These are phyloP conservation scores for Stichopus chloronotus DNA, from an alignment of 35 echinoderm and acorn worm species.

Conservation along the genomic window DNA sequence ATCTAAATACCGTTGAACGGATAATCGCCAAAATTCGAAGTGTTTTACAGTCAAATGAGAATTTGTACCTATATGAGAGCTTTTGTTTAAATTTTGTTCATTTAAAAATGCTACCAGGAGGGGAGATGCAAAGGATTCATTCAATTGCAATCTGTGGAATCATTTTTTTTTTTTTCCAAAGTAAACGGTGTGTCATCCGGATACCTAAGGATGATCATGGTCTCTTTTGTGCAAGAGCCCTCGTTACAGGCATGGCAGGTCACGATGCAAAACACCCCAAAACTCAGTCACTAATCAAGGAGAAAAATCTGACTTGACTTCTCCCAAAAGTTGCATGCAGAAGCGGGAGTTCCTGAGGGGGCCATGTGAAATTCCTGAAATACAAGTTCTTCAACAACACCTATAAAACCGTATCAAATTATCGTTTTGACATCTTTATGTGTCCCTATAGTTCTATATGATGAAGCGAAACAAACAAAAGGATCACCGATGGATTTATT, in stretches of 20 bases:
- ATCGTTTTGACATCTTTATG: constrained; percentile 9
- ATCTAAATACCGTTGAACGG: neutral
- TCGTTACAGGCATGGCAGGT: neutral
- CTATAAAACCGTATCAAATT: constrained; percentile 14
- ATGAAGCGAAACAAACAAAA: neutral
- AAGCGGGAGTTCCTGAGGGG: constrained; percentile 32
- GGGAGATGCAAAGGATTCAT: constrained; percentile 8
- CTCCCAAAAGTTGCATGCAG: neutral
- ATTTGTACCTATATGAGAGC: neutral
- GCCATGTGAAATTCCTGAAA: neutral
- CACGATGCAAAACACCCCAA: constrained; percentile 13
- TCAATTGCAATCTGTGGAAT: constrained; percentile 17
- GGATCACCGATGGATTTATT: constrained; percentile 29
- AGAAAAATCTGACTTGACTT: constrained; percentile 28
- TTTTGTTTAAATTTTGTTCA: neutral
- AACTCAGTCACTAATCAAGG: neutral
- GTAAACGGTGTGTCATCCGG: constrained; percentile 12
- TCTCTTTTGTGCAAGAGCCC: constrained; percentile 10
- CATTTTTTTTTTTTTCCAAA: constrained; percentile 33
- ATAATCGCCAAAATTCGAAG: neutral
- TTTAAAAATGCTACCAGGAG: neutral
- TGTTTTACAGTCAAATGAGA: constrained; percentile 4
- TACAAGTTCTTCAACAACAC: neutral
- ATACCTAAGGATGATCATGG: constrained; percentile 2
- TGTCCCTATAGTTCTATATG: constrained; percentile 4